A percentile compares a stretch with the other conserved stretches of the same genome.
Evolutionary conservation across 2,113 vertebrate species (phyloP).

Genomic region (Pseudorectes ferrugineus): DNA sequence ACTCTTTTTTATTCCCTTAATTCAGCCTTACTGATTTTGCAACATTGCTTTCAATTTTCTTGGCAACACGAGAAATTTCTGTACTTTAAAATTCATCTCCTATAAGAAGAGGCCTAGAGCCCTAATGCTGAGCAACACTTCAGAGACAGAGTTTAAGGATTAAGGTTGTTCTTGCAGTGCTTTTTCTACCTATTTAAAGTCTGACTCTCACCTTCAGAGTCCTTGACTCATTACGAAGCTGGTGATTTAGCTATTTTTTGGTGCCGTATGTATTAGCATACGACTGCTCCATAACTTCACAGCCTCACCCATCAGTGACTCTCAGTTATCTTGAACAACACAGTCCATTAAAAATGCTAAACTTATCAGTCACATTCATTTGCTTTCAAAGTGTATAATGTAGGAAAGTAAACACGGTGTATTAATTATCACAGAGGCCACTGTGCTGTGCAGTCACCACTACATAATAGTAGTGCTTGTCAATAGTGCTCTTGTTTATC

Average conservation of each 20-base stretch:
- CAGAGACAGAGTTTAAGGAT: neutral
- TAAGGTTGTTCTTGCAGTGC: neutral
- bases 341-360: neutral
- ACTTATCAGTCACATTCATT: neutral
- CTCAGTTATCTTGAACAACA: neutral
- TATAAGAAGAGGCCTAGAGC: neutral
- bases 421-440: neutral
- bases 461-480: neutral
- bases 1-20: neutral
- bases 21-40: neutral
- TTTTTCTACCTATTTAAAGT: neutral
- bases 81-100: neutral
- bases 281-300: neutral
- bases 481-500: neutral
- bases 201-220: neutral
- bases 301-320: neutral
- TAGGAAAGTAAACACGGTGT: neutral
- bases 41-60: neutral
- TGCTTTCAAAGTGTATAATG: neutral
- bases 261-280: accelerated
- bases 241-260: neutral
- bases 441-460: neutral
- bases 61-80: neutral
- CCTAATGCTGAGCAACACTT: neutral
- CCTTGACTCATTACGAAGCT: neutral